Conservation (phyloP, 2,113 vertebrate species). For the Podarcis cretensis region DNA sequence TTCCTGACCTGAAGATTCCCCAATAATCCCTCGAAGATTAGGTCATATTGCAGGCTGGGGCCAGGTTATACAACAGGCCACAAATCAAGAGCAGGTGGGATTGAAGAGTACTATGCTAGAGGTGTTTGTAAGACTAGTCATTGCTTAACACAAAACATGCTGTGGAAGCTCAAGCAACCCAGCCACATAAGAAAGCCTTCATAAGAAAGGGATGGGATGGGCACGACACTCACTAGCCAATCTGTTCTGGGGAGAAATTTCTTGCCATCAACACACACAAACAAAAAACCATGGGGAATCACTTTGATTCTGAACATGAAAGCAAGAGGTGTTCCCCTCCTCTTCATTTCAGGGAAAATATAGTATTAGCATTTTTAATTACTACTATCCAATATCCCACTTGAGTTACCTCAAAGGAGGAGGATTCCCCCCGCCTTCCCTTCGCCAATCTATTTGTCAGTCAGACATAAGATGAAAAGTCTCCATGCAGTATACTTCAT, state of each 20-base stretch:
- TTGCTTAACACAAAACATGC: background rate
- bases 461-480: background rate
- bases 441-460: background rate
- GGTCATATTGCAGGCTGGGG: background rate
- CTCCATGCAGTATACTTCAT: background rate
- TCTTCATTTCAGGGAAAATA: background rate
- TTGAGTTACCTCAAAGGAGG: background rate
- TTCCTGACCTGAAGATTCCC: background rate
- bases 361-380: constrained; percentile 5
- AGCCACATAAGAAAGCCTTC: too few relatives aligned
- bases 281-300: background rate
- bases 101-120: background rate
- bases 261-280: background rate
- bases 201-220: background rate
- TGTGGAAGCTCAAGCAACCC: background rate
- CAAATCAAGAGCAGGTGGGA: background rate
- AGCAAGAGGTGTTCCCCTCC: background rate
- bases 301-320: constrained; percentile 8
- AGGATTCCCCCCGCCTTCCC: too few relatives aligned
- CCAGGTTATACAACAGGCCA: background rate
- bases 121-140: background rate
- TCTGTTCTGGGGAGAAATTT: background rate
- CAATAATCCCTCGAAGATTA: background rate
- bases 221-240: background rate
- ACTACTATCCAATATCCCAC: background rate